Evolutionary conservation across 2,888 invertebrate genomes (phyloP), one percentile per base, ranked within the genome.

Genomic region (Phortica okadai): DNA sequence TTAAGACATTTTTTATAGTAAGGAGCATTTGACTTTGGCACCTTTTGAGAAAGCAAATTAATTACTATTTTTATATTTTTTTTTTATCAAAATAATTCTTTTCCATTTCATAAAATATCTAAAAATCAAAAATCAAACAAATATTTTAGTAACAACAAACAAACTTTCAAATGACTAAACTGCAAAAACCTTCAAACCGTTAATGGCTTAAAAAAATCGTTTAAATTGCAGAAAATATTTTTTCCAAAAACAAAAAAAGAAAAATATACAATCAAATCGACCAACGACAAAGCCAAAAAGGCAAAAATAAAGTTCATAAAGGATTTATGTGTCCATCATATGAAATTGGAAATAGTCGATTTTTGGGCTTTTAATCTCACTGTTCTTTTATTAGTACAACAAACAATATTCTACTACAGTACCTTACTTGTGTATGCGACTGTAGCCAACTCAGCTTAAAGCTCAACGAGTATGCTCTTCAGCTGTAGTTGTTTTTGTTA

Each of bases 301-400:
- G 4, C 8, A 14, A 33, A 50, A 11, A 50, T 50, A 50, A 64
- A 41, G 33, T 33, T 33, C 4, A 5, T 64, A 25, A 33, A 41
- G 33, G 33, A 4, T 14, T 33, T 64, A 33, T 64, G 64, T 14
- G 50, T 8, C 14, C 7, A 41, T 33, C 41, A 10, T 14, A 64
- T 64, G 41, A 64, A 14, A 25, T 64, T 64, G 33, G 41, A 64
- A 25, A 64, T 41, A 6, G 6, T 64, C 41, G 64, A 6, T 50
- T 50, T 45, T 62, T 45, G 8, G 14, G 45, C 21, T 45, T 69
- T 69, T 69, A 69, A 69, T 69, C 69, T 69, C 45, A 69, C 45
- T 21, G 21, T 21, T 0, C 21, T 21, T 21, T 21, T 21, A 69
- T 45, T 21, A 45, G 42, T 69, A 45, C 21, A 69, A 50, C 45